These are phyloP conservation scores for Stictonetta naevosa DNA, from an alignment of 2,113 vertebrate species.

Conservation along the genomic window DNA sequence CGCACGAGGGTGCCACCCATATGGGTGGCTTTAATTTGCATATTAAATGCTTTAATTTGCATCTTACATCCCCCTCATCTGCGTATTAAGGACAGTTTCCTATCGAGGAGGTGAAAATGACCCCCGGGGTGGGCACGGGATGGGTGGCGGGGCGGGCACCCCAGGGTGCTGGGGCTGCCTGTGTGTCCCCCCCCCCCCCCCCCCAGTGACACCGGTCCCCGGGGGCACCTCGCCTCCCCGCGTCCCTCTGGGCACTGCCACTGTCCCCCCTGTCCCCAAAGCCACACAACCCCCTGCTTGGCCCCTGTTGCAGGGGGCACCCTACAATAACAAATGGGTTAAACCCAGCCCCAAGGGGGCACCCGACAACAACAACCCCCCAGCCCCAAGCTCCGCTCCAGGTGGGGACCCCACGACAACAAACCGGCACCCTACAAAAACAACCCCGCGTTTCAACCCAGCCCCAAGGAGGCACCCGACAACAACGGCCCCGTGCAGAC, in stretches of 20 bases:
- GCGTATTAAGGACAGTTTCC: conserved; percentile 17
- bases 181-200: background rate
- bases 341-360: background rate
- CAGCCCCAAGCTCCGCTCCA: too few species aligned
- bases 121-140: too few species aligned
- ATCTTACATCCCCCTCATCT: conserved; percentile 14
- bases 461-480: background rate
- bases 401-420: too few species aligned
- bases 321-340: background rate
- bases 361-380: background rate
- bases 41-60: conserved; percentile 49
- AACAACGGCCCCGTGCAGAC: background rate
- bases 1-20: too few species aligned
- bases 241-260: too few species aligned
- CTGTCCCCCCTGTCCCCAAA: background rate
- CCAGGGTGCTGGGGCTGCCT: background rate
- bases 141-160: background rate
- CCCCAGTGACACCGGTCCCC: too few species aligned
- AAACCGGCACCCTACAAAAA: background rate
- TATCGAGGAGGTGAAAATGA: conserved; percentile 26
- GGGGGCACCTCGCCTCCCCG: background rate
- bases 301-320: background rate
- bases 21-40: conserved; percentile 23
- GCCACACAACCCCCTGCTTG: too few species aligned
- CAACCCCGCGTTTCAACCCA: too few species aligned